Evolutionary conservation across 1,140 invertebrate genomes (phyloP).

Genomic region (Saxidomus purpurata): DNA sequence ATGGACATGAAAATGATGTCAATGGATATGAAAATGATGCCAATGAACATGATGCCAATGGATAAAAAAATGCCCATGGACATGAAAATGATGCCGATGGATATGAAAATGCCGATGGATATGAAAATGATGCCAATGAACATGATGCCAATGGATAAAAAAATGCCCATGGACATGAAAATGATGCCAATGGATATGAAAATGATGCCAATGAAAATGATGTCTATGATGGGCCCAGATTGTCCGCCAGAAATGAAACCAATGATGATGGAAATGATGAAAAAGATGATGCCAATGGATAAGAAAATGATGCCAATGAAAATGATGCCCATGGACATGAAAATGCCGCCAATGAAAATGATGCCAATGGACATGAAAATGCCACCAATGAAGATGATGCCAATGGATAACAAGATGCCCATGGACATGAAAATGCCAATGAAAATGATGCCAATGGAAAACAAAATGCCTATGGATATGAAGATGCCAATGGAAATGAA

Average conservation of each 20-base stretch:
- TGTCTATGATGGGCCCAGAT: background rate
- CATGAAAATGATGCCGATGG: constrained; percentile 31
- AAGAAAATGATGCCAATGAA: constrained; percentile 7
- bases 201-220: constrained; percentile 3
- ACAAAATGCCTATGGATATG: too few relatives aligned
- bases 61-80: constrained; percentile 25
- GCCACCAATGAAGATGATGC: background rate
- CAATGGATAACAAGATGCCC: constrained; percentile 6
- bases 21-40: constrained; percentile 18
- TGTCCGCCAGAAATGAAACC: background rate
- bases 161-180: constrained; percentile 22
- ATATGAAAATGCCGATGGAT: constrained; percentile 9
- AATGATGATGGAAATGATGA: too few relatives aligned
- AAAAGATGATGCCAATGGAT: constrained; percentile 11
- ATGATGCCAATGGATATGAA: constrained; percentile 7
- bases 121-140: constrained; percentile 43
- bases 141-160: constrained; percentile 28
- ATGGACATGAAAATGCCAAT: constrained; percentile 18
- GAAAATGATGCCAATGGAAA: constrained; percentile 24
- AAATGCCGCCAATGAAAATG: constrained; percentile 19
- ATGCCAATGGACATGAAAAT: constrained; percentile 3
- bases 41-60: constrained; percentile 29
- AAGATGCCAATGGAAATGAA: constrained; percentile 12
- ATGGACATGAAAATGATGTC: background rate
- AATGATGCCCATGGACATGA: background rate